Percentiles rank a stretch among this genome's conserved stretches.
Evolutionary conservation across 1,140 invertebrate genomes (phyloP).

Genomic region (Drosophila punjabiensis): DNA sequence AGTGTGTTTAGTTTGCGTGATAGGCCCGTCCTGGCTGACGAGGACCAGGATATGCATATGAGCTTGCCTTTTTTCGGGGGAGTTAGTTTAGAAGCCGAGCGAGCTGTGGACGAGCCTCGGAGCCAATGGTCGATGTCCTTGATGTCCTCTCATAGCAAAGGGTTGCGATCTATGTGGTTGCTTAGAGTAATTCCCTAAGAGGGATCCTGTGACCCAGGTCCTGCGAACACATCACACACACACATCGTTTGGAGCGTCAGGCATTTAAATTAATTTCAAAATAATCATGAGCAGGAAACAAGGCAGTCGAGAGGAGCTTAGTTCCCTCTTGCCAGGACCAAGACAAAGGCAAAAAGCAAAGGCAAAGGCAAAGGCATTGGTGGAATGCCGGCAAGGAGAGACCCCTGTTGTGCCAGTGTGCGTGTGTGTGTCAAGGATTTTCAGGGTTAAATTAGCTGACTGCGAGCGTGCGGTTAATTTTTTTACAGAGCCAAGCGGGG

Average conservation of each 20-base stretch:
- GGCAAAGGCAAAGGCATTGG: background rate
- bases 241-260: background rate
- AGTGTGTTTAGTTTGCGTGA: constrained; percentile 72
- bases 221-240: background rate
- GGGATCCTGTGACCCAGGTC: background rate
- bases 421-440: constrained; percentile 46
- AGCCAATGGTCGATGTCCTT: constrained; percentile 10
- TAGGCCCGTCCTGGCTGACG: constrained; percentile 43
- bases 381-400: background rate
- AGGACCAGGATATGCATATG: constrained; percentile 56
- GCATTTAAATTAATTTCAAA: constrained; percentile 81
- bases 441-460: constrained; percentile 79
- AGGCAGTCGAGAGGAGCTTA: constrained; percentile 25
- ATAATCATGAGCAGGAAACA: constrained; percentile 70
- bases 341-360: constrained; percentile 17
- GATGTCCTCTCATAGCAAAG: background rate
- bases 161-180: constrained; percentile 1
- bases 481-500: constrained; percentile 30
- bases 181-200: background rate
- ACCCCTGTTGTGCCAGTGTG: background rate
- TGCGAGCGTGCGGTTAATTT: constrained; percentile 76
- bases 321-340: constrained; percentile 19
- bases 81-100: constrained; percentile 56
- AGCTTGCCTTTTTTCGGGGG: background rate
- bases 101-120: background rate